phyloP scores from a whole-genome alignment of 1,140 invertebrate genomes.

The Melipona quadrifasciata region DNA sequence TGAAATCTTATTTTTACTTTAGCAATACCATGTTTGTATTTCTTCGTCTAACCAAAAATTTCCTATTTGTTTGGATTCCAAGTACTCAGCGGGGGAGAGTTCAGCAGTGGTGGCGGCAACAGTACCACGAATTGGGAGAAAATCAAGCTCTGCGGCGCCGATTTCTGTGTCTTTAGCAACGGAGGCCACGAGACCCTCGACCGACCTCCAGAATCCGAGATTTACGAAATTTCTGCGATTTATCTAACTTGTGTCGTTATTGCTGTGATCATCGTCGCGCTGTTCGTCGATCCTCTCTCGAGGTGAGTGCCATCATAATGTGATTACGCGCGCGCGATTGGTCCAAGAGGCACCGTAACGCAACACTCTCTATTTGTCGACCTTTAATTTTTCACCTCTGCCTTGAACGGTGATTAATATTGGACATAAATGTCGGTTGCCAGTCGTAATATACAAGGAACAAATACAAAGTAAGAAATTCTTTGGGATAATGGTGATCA shows the following conservation, averaged over 20 bases:
- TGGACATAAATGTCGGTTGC: neutral
- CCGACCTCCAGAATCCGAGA: conserved; percentile 90
- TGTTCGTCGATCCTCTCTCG: conserved; percentile 94
- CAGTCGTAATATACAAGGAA: neutral
- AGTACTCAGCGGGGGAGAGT: conserved; percentile 89
- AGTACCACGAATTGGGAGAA: conserved; percentile 81
- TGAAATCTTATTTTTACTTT: neutral
- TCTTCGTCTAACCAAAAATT: conserved; percentile 18
- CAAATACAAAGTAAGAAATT: neutral
- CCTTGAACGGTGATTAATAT: conserved; percentile 6
- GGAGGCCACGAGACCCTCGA: conserved; percentile 87
- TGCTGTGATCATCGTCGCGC: conserved; percentile 91
- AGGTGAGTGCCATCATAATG: conserved; percentile 83
- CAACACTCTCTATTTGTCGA: neutral
- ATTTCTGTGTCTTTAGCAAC: conserved; percentile 89
- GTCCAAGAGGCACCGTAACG: neutral
- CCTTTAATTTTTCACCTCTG: conserved; percentile 29
- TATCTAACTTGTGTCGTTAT: conserved; percentile 93
- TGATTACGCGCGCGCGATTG: too few relatives aligned
- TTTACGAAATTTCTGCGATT: conserved; percentile 93
- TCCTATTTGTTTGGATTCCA: conserved; percentile 66
- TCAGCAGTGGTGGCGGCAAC: conserved; percentile 79
- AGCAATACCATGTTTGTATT: neutral
- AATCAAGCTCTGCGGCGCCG: conserved; percentile 89
- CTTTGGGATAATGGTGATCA: neutral